These are phyloP conservation scores for Papilio aristodemus DNA, from an alignment of 1,140 invertebrate genomes.

Conservation along the genomic window DNA sequence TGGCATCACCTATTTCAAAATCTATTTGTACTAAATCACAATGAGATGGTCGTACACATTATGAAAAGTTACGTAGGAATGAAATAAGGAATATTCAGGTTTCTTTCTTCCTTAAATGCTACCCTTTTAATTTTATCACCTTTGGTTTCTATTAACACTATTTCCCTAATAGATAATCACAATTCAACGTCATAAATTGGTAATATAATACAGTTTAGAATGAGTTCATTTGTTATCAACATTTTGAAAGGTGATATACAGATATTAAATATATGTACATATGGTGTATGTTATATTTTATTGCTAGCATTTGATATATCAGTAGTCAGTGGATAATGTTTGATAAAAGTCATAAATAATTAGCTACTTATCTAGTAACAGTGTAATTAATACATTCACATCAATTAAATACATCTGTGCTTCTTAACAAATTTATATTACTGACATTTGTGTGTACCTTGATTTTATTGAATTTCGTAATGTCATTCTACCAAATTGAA, in stretches of 20 bases:
- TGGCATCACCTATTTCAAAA: background rate
- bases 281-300: background rate
- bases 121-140: background rate
- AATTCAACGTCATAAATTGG: background rate
- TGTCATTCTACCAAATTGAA: too few species aligned
- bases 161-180: background rate
- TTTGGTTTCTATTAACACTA: background rate
- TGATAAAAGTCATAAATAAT: conserved; percentile 31
- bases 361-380: background rate
- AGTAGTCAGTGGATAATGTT: conserved; percentile 14
- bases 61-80: too few species aligned
- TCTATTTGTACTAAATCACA: too few species aligned
- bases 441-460: too few species aligned
- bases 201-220: background rate
- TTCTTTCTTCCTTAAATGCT: too few species aligned
- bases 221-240: background rate
- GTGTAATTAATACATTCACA: background rate
- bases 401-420: background rate
- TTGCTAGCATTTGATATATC: conserved; percentile 31
- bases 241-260: conserved; percentile 12
- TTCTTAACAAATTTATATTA: too few species aligned
- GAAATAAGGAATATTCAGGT: too few species aligned
- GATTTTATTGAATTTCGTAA: too few species aligned
- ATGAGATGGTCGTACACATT: too few species aligned
- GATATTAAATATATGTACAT: background rate